phyloP scores from a whole-genome alignment of 2,113 vertebrate genomes.

The Bos taurus region DNA sequence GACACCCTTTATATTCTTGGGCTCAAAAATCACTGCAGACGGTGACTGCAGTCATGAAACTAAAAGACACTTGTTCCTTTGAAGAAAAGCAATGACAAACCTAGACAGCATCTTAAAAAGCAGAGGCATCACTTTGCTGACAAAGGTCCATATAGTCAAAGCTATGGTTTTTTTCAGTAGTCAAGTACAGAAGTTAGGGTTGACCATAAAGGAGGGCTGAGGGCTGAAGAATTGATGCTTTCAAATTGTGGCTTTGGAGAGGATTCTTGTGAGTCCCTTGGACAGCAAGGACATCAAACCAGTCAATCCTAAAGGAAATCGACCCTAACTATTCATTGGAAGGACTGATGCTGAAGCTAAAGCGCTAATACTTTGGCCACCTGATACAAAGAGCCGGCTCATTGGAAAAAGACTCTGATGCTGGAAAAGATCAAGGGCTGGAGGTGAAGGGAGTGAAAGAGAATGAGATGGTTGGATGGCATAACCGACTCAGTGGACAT shows the following conservation, averaged over 20 bases:
- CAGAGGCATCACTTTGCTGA: not conserved
- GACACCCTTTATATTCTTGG: not conserved
- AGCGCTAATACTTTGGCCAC: not conserved
- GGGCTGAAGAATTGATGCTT: not conserved
- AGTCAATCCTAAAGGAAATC: not conserved
- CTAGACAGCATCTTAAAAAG: not conserved
- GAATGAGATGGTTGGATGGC: not conserved
- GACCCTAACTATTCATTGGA: not conserved
- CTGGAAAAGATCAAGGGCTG: not conserved
- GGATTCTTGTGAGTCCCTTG: not conserved
- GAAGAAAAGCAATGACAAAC: not conserved
- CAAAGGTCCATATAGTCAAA: not conserved
- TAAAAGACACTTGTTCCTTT: not conserved
- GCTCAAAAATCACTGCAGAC: not conserved
- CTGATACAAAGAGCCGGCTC: not conserved
- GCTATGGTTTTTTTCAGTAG: not conserved
- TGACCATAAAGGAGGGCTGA: not conserved
- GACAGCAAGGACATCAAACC: not conserved
- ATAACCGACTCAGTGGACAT: not conserved
- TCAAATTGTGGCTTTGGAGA: not conserved
- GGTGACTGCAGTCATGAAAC: not conserved
- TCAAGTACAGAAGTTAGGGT: not conserved
- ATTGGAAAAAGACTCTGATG: not conserved
- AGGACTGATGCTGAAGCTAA: not conserved
- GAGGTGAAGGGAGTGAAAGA: not conserved